Evolutionary conservation across 1,140 invertebrate genomes (phyloP).

Genomic region (Heliothis virescens): DNA sequence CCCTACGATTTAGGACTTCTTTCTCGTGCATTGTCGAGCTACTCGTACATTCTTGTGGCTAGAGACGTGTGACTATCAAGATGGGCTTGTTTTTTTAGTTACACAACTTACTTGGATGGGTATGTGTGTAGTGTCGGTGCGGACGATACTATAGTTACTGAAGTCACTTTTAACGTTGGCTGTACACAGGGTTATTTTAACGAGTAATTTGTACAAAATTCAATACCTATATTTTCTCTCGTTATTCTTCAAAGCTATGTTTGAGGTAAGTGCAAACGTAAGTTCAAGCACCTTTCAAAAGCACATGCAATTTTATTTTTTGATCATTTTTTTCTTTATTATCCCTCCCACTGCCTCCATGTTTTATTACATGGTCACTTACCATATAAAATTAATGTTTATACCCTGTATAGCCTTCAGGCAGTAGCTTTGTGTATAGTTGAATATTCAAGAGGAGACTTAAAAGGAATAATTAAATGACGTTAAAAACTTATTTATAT

Average conservation of each 20-base stretch:
- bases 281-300: neutral
- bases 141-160: neutral
- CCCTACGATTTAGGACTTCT: conserved; percentile 76
- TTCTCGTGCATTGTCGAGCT: conserved; percentile 57
- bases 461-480: conserved; percentile 80
- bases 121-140: neutral
- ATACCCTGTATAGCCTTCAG: conserved; percentile 17
- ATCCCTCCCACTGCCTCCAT: neutral
- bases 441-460: conserved; percentile 77
- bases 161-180: neutral
- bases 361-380: conserved; percentile 17
- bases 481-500: conserved; percentile 81
- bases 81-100: conserved; percentile 11
- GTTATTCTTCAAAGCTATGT: too few species aligned
- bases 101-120: neutral
- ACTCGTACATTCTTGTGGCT: conserved; percentile 34
- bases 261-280: too few species aligned
- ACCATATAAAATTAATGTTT: conserved; percentile 36
- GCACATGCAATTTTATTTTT: neutral
- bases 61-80: conserved; percentile 38
- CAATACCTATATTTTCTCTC: too few species aligned
- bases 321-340: neutral
- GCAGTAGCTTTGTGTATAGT: conserved; percentile 49
- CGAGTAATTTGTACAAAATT: too few species aligned
- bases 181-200: too few species aligned